phyloP scores from a whole-genome alignment of 35 echinoderm and acorn worm species.

The Stichopus chloronotus region DNA sequence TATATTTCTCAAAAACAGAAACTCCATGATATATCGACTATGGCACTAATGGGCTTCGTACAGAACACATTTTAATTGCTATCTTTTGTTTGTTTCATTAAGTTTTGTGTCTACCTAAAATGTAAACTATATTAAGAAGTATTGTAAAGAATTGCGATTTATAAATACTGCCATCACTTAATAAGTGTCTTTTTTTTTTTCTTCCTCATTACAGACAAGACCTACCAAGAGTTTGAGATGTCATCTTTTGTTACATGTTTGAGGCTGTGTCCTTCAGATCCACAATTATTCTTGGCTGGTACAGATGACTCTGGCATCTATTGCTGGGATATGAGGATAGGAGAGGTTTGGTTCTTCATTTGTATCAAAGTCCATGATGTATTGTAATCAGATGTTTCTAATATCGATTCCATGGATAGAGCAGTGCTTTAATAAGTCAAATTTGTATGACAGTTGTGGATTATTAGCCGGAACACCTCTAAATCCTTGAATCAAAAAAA shows the following conservation, averaged over 20 bases:
- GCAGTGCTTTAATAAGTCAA: neutral
- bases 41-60: no score
- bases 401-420: neutral
- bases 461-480: neutral
- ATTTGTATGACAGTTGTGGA: neutral
- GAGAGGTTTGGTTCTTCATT: conserved; percentile 60
- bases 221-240: conserved; percentile 73
- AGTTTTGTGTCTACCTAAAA: no score
- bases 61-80: no score
- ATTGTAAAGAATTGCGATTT: neutral
- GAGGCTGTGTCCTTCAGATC: conserved; percentile 76
- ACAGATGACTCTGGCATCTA: conserved; percentile 82
- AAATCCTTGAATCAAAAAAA: no score
- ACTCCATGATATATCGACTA: no score
- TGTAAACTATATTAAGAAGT: no score
- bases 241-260: conserved; percentile 84
- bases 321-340: conserved; percentile 90
- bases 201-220: conserved; percentile 55
- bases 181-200: neutral
- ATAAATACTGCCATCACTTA: neutral
- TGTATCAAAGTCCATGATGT: neutral
- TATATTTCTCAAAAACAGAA: no score
- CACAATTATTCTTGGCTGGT: conserved; percentile 81
- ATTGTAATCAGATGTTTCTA: neutral
- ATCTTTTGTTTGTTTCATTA: no score